Conservation (phyloP, 2,888 invertebrate genomes). For the Calliopum simillimum region DNA sequence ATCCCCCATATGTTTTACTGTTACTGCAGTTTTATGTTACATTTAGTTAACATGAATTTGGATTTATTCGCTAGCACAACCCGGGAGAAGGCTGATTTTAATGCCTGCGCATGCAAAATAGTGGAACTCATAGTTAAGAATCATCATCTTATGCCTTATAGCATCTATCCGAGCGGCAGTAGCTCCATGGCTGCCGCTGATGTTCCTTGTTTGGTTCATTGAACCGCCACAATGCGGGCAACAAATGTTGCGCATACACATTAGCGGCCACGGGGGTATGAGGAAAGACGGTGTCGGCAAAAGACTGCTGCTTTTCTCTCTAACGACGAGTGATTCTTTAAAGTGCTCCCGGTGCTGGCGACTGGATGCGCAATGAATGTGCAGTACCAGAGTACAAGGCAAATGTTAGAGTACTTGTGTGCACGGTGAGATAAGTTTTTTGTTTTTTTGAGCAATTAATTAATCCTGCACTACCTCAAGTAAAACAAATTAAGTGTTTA, state of each 20-base stretch:
- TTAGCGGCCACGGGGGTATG: background rate
- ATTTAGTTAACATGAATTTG: background rate
- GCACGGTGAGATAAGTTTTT: too few relatives aligned
- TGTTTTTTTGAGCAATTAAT: too few relatives aligned
- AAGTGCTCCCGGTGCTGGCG: constrained; percentile 13
- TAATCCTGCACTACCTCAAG: too few relatives aligned
- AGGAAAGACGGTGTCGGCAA: background rate
- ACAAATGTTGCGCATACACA: constrained; percentile 18
- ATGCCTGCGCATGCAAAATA: background rate
- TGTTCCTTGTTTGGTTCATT: constrained; percentile 32
- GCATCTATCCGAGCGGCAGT: background rate
- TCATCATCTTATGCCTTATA: background rate
- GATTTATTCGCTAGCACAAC: background rate
- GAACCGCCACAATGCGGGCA: constrained; percentile 26
- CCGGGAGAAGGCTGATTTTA: background rate
- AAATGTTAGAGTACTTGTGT: too few relatives aligned
- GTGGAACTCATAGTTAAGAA: constrained; percentile 6
- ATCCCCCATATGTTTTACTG: background rate
- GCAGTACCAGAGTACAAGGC: too few relatives aligned
- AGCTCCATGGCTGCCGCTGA: background rate
- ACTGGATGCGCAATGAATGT: too few relatives aligned
- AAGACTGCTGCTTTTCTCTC: background rate
- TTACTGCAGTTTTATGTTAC: background rate
- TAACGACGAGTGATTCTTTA: background rate
- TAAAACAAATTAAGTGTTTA: too few relatives aligned